phyloP scores from a whole-genome alignment of 2,888 invertebrate species.

The Desoria tigrina region DNA sequence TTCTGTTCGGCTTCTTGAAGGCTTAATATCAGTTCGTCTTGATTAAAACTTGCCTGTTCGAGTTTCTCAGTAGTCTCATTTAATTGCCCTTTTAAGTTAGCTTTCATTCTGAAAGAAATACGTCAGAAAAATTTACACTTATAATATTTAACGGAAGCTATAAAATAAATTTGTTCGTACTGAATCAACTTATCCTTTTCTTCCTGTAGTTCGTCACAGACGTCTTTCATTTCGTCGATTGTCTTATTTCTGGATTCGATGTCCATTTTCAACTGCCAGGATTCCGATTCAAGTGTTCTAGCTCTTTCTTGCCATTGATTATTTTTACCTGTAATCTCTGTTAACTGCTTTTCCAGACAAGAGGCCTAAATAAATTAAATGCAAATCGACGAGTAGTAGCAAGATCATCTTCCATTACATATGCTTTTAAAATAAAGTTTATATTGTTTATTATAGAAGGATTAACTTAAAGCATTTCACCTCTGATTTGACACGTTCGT shows the following conservation, averaged over 20 bases:
- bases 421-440: background rate
- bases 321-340: slow-evolving; percentile 34
- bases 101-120: background rate
- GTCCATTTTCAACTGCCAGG: slow-evolving; percentile 34
- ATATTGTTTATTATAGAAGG: slow-evolving; percentile 20
- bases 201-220: slow-evolving; percentile 12
- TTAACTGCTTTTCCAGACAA: slow-evolving; percentile 22
- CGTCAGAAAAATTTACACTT: background rate
- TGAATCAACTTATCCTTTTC: slow-evolving; percentile 23
- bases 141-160: background rate
- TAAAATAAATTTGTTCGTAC: too few species aligned
- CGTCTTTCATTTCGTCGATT: slow-evolving; percentile 11
- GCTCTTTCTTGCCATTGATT: slow-evolving; percentile 48
- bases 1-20: slow-evolving; percentile 14
- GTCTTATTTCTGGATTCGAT: slow-evolving; percentile 30
- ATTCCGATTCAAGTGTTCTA: slow-evolving; percentile 32
- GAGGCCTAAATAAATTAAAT: slow-evolving; percentile 1
- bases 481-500: slow-evolving; percentile 13
- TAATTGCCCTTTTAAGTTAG: background rate
- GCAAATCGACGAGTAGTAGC: too few species aligned
- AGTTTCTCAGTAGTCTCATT: background rate
- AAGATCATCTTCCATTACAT: background rate
- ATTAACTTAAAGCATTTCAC: too few species aligned
- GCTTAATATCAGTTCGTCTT: slow-evolving; percentile 10
- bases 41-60: background rate